Evolutionary conservation across 2,113 vertebrate species (phyloP), one percentile per base, ranked within the genome.

Genomic region (Rhinogobius similis): DNA sequence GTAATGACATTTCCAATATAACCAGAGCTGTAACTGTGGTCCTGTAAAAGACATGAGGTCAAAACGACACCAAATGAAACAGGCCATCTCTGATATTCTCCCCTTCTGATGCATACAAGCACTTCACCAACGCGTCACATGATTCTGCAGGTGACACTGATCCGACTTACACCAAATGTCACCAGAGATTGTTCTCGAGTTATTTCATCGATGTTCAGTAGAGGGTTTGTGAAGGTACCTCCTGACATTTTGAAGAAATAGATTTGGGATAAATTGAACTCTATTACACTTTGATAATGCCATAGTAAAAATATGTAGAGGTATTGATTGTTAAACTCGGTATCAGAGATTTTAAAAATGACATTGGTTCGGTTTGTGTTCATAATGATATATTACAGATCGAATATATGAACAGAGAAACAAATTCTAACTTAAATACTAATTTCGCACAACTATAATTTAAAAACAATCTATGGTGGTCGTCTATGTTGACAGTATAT

Each of bases 1-100:
- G 9, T 20, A 24, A 2, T 86, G 84, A 84, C 88, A 87, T 88
- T 90, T 88, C 64, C 73, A 20, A 73, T n/a, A 21, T 69, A 79
- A 75, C 50, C 75, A 64, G 64, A 72, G 67, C 12, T 64, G 63
- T 50, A 21, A 50, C 75, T 62, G 43, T 23, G 32, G 72, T 69
- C 58, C 73, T 58, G 29, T 67, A 21, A 75, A 16, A 39, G 61
- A 44, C 65, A 75, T 82, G 66, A 53, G 83, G 71, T 75, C 68
- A 41, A 53, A 55, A 77, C 74, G 55, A 13, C 59, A 10, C 71
- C 32, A 62, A 81, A 82, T 81, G 65, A 83, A 78, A 80, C 68
- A 70, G 68, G 72, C 77, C 67, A 32, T 79, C 68, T 29, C 29
- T 55, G 64, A 73, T 87, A 80, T 68, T 68, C 62, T 50, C 1